Conservation (phyloP, 2,888 invertebrate species). For the Synergus gifuensis region DNA sequence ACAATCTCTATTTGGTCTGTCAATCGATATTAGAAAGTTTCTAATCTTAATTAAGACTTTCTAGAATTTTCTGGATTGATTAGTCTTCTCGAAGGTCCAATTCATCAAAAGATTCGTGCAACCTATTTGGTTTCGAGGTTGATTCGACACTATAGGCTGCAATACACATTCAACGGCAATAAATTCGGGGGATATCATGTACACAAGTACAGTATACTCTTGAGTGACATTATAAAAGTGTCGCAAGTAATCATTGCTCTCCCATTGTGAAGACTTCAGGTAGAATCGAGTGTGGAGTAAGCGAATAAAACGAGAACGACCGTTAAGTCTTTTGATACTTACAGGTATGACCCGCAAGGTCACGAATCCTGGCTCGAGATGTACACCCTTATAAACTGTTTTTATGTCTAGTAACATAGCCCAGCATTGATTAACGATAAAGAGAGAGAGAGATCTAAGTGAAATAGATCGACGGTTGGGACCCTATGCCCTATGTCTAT, state of each 20-base stretch:
- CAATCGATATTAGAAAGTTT: no score
- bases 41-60: no score
- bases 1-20: not conserved
- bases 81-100: not conserved
- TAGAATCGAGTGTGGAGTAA: constrained; percentile 48
- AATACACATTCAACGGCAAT: constrained; percentile 28
- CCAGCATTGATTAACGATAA: constrained; percentile 56
- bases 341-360: constrained; percentile 52
- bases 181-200: constrained; percentile 34
- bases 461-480: constrained; percentile 67
- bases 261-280: constrained; percentile 36
- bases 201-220: constrained; percentile 22
- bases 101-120: not conserved
- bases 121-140: not conserved
- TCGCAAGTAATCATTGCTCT: constrained; percentile 40
- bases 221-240: constrained; percentile 39
- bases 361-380: constrained; percentile 44
- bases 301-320: constrained; percentile 58
- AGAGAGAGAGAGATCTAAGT: constrained; percentile 51
- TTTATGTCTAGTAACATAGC: constrained; percentile 46
- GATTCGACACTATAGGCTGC: not conserved
- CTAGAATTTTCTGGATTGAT: not conserved
- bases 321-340: constrained; percentile 56
- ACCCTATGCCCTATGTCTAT: constrained; percentile 51
- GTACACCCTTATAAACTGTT: constrained; percentile 49